Evolutionary conservation across 2,113 vertebrate genomes (phyloP).

Genomic region (cat (Felis catus)): F.catus_Fca126_mat1.0 CM031419.1:156091001-156091500

Average conservation of each 20-base stretch:
- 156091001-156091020: background rate
- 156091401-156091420: background rate
- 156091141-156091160: background rate
- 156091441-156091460: background rate
- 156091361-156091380: background rate
- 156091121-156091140: background rate
- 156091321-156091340: background rate
- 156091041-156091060: background rate
- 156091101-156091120: background rate
- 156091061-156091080: background rate
- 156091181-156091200: conserved; percentile 9
- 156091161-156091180: background rate
- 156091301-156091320: background rate
- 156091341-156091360: background rate
- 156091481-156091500: background rate
- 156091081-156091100: background rate
- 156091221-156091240: background rate
- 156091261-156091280: background rate
- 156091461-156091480: background rate
- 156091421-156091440: background rate
- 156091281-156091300: background rate
- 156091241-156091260: background rate
- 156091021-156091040: background rate
- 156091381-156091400: background rate
- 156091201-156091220: conserved; percentile 21